Evolutionary conservation across 2,797 vertebrate genomes (phyloP).

Genomic region (Danio tinwini): DNA sequence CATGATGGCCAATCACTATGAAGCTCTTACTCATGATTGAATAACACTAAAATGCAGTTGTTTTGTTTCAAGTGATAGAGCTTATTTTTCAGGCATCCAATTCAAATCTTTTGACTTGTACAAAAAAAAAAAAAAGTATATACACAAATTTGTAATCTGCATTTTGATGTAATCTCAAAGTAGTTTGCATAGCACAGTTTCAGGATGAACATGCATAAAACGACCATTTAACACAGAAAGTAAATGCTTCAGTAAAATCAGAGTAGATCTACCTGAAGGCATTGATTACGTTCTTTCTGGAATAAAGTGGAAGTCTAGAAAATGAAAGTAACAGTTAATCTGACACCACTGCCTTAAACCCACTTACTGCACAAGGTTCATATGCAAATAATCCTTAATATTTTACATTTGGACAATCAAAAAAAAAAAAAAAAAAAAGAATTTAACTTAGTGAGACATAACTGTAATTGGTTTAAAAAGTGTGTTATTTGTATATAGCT

Average conservation of each 20-base stretch:
- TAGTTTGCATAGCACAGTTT: not conserved
- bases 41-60: not conserved
- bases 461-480: too few species aligned
- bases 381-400: not conserved
- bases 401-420: not conserved
- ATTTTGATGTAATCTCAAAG: conserved; percentile 12
- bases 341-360: not conserved
- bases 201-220: conserved; percentile 72
- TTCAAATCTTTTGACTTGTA: not conserved
- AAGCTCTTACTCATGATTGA: not conserved
- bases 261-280: conserved; percentile 82
- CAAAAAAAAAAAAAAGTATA: too few species aligned
- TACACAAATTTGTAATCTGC: not conserved
- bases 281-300: conserved; percentile 88
- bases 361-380: not conserved
- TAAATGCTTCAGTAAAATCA: conserved; percentile 68
- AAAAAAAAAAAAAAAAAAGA: not conserved
- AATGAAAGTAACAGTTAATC: conserved; percentile 63
- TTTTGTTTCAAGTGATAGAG: not conserved
- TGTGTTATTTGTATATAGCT: too few species aligned
- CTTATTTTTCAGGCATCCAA: not conserved
- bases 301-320: conserved; percentile 84
- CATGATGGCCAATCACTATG: conserved; percentile 1
- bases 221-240: conserved; percentile 60
- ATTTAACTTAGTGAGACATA: not conserved